These are phyloP conservation scores for Edolisoma coerulescens DNA, from an alignment of 2,113 vertebrate species.

Conservation along the genomic window DNA sequence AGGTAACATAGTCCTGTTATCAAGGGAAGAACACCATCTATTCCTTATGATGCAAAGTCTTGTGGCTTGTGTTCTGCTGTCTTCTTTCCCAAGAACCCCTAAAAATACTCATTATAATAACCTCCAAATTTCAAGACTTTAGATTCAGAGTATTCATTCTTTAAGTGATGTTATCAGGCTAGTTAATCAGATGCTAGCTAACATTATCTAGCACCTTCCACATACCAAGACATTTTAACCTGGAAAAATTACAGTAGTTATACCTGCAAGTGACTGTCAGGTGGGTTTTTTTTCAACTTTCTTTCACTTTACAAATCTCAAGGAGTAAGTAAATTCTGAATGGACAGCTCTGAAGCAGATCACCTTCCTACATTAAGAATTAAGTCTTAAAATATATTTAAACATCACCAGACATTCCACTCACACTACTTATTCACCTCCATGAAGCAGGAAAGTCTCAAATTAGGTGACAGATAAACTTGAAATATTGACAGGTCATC, in stretches of 20 bases:
- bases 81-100: neutral
- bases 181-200: neutral
- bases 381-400: neutral
- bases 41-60: neutral
- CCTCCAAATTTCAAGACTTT: neutral
- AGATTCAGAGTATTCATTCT: neutral
- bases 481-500: neutral
- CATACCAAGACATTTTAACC: neutral
- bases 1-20: neutral
- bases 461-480: neutral
- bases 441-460: neutral
- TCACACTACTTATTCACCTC: neutral
- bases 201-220: neutral
- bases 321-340: neutral
- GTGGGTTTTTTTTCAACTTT: neutral
- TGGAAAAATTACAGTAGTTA: neutral
- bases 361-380: neutral
- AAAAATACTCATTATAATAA: neutral
- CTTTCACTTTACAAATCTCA: neutral
- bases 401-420: neutral
- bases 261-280: neutral
- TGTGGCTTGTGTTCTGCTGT: neutral
- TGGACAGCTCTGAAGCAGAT: neutral
- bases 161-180: neutral
- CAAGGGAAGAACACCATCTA: neutral